Evolutionary conservation across 2,888 invertebrate genomes (phyloP).

Genomic region (Notodonta ziczac): DNA sequence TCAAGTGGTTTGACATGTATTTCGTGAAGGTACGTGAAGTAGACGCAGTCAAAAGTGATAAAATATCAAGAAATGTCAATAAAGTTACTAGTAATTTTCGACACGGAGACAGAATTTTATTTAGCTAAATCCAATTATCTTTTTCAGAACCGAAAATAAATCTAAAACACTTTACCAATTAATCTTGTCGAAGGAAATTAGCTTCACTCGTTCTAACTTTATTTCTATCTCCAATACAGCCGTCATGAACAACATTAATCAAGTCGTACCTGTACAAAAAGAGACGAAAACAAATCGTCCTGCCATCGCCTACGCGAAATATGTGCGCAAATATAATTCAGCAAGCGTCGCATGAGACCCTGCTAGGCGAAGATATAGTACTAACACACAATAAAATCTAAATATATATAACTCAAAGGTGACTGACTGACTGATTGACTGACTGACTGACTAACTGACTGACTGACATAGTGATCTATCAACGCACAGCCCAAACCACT

Average conservation of each 20-base stretch:
- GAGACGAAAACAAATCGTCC: conserved; percentile 25
- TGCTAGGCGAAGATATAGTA: conserved; percentile 51
- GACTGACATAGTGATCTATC: too few species aligned
- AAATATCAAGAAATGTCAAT: too few species aligned
- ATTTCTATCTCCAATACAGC: conserved; percentile 23
- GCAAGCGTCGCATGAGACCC: conserved; percentile 45
- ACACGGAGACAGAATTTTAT: too few species aligned
- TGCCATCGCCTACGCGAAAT: conserved; percentile 31
- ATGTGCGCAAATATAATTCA: conserved; percentile 57
- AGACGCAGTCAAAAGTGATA: too few species aligned
- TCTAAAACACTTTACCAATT: conserved; percentile 17
- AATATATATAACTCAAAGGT: too few species aligned
- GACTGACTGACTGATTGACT: too few species aligned
- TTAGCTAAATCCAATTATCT: background rate
- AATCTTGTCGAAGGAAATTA: conserved; percentile 36
- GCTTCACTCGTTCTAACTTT: conserved; percentile 17
- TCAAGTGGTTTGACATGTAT: background rate
- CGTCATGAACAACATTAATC: conserved; percentile 33
- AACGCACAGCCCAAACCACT: too few species aligned
- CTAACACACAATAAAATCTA: conserved; percentile 53
- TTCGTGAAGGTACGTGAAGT: background rate
- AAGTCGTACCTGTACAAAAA: conserved; percentile 26
- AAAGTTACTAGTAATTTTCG: too few species aligned
- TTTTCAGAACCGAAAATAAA: background rate
- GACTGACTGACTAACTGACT: too few species aligned